Evolutionary conservation across 2,888 invertebrate genomes (phyloP).

Genomic region (Neoascia interrupta): DNA sequence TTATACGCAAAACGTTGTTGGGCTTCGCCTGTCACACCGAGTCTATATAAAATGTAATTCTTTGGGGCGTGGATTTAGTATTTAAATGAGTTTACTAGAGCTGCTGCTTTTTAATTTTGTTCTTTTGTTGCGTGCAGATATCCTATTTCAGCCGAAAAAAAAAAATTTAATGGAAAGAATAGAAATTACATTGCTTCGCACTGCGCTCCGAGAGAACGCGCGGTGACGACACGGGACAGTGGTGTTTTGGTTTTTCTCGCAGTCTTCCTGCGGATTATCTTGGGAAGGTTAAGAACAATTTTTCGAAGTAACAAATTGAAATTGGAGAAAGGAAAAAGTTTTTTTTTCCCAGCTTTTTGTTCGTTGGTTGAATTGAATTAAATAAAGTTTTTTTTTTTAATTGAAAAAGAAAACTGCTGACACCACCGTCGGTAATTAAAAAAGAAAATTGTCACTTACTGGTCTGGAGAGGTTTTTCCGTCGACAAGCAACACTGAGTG

Average conservation of each 20-base stretch:
- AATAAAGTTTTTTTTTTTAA: conserved; percentile 59
- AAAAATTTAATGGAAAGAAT: background rate
- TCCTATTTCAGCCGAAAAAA: conserved; percentile 1
- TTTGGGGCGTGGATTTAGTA: conserved; percentile 49
- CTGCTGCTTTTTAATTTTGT: conserved; percentile 57
- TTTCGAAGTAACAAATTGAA: conserved; percentile 54
- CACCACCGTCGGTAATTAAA: conserved; percentile 59
- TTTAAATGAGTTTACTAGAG: conserved; percentile 63
- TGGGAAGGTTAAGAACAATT: conserved; percentile 25
- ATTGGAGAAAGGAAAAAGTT: conserved; percentile 19
- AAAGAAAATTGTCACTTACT: conserved; percentile 29
- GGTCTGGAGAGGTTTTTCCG: too few relatives aligned
- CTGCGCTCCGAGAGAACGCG: too few relatives aligned
- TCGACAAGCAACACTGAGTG: too few relatives aligned
- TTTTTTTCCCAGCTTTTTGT: conserved; percentile 13
- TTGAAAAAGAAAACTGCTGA: conserved; percentile 54
- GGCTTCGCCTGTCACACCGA: conserved; percentile 30
- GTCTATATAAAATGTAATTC: conserved; percentile 49
- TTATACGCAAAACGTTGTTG: background rate
- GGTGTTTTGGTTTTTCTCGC: conserved; percentile 10
- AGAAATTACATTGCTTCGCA: conserved; percentile 2
- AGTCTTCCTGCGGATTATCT: background rate
- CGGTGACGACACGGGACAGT: conserved; percentile 25
- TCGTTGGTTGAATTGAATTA: conserved; percentile 24
- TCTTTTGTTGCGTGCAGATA: conserved; percentile 14